Conservation (phyloP, 2,888 invertebrate species). For the Tenthredo distinguenda region DNA sequence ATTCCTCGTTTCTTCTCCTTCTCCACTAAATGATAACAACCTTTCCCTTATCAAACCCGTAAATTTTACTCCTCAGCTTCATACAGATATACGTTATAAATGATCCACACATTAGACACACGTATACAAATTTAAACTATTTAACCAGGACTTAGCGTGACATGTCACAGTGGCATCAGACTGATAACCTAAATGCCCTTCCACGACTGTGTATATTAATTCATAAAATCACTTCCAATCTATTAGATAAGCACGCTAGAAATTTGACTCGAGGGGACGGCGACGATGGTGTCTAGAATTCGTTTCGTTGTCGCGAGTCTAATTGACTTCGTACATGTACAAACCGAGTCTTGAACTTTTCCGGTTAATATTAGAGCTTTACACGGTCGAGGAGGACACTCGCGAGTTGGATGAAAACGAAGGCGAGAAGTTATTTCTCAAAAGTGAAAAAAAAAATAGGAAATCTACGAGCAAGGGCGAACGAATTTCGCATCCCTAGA, state of each 20-base stretch:
- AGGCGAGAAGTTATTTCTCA: background rate
- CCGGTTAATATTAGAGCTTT: background rate
- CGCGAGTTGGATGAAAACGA: background rate
- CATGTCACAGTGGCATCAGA: conserved; percentile 48
- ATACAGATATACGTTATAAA: background rate
- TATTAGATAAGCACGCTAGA: conserved; percentile 45
- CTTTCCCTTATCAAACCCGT: conserved; percentile 19
- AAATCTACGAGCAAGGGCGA: background rate
- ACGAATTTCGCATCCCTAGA: background rate
- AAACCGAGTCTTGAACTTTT: background rate
- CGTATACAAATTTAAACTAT: conserved; percentile 1
- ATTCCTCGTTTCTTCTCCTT: conserved; percentile 9
- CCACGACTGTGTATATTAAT: conserved; percentile 31
- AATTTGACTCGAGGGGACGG: background rate
- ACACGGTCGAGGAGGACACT: background rate
- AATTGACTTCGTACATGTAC: background rate
- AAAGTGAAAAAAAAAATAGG: background rate
- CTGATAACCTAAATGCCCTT: conserved; percentile 49
- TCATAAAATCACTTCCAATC: conserved; percentile 52
- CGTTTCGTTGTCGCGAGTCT: background rate
- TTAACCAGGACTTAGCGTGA: conserved; percentile 26
- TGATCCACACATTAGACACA: background rate
- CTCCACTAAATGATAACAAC: conserved; percentile 32
- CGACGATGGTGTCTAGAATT: conserved; percentile 13
- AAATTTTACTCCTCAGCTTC: conserved; percentile 22